Conservation (phyloP, 2,888 invertebrate genomes). For the Athrips mouffetella region DNA sequence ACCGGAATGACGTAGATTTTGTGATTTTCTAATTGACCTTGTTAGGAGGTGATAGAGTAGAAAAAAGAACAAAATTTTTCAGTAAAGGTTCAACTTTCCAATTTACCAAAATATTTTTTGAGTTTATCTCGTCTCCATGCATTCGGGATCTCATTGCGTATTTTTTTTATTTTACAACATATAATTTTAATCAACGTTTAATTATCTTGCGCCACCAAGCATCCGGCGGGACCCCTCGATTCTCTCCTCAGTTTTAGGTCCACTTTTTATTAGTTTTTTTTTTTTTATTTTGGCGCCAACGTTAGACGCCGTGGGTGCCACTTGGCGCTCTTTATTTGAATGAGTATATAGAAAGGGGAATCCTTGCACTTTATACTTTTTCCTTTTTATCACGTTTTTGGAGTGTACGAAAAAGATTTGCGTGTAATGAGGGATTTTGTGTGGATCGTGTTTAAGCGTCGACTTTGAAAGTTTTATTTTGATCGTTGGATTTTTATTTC, state of each 20-base stretch:
- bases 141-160: too few relatives aligned
- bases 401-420: conserved; percentile 19
- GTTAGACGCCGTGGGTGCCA: conserved; percentile 57
- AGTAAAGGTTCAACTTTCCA: too few relatives aligned
- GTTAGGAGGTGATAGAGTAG: too few relatives aligned
- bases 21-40: too few relatives aligned
- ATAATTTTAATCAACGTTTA: conserved; percentile 8
- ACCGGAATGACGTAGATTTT: too few relatives aligned
- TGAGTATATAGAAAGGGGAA: conserved; percentile 23
- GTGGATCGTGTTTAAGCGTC: neutral
- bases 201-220: conserved; percentile 23
- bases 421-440: conserved; percentile 2
- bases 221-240: conserved; percentile 37
- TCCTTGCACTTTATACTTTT: conserved; percentile 33
- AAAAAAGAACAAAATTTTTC: too few relatives aligned
- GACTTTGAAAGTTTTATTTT: neutral
- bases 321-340: conserved; percentile 49
- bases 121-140: too few relatives aligned
- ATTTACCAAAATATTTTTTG: too few relatives aligned
- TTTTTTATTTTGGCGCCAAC: conserved; percentile 46
- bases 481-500: neutral
- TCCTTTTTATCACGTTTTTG: conserved; percentile 27
- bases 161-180: neutral
- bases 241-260: conserved; percentile 51
- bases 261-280: conserved; percentile 39